phyloP scores from a whole-genome alignment of 2,113 vertebrate genomes.

The Clarias macrocephalus region DNA sequence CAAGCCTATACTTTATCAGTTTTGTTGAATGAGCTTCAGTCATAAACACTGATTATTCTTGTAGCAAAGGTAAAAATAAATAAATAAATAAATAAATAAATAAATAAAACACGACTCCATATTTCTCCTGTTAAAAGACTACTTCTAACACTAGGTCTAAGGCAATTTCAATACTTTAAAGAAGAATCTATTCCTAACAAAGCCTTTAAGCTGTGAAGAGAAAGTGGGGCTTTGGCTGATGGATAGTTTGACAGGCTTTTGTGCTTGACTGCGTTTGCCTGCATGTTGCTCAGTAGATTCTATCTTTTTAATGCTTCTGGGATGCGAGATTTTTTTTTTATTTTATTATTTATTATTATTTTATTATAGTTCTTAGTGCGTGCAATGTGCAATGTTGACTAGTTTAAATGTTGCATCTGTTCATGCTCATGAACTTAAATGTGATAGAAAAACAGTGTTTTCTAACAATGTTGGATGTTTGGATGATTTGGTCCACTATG shows the following conservation, averaged over 20 bases:
- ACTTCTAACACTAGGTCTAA: neutral
- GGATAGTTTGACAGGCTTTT: slow-evolving; percentile 26
- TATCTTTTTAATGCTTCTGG: neutral
- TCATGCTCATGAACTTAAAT: neutral
- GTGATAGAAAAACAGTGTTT: neutral
- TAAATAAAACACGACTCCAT: neutral
- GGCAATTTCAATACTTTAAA: neutral
- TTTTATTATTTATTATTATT: too few relatives aligned
- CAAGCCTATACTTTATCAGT: neutral
- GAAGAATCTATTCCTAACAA: neutral
- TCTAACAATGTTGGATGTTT: neutral
- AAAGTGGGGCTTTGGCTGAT: neutral
- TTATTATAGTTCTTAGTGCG: neutral
- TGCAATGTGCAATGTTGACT: neutral
- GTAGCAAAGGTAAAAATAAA: too few relatives aligned
- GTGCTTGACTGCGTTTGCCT: slow-evolving; percentile 21
- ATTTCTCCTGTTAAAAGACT: neutral
- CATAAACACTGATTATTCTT: neutral
- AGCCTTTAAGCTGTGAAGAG: neutral
- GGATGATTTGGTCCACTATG: neutral
- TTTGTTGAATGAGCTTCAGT: neutral
- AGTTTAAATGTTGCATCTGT: neutral
- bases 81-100: neutral
- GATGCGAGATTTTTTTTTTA: neutral
- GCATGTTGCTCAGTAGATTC: slow-evolving; percentile 6